Base-by-base conservation (phyloP, 2,113 vertebrate species). In the Dipodomys stephensi region DNA sequence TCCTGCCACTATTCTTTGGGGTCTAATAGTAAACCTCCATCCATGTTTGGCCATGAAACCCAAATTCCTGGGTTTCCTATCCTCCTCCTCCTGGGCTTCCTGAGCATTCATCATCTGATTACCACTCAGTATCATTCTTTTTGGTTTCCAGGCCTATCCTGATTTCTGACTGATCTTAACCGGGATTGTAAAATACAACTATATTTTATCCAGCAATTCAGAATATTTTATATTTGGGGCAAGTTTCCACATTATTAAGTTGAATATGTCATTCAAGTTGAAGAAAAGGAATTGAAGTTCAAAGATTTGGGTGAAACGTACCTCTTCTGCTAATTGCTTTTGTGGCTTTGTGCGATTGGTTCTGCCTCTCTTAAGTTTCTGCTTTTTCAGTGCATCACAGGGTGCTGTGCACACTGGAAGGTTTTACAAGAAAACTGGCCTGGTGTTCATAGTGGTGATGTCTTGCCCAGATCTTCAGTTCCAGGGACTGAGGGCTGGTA, bases 161-260 rank as follows among this genome's bases (percentile, higher is more conserved):
- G 6, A 79, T 57, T 9, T 82, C 49, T 85, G 39, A 87, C 27
- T 69, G 69, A 92, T 91, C 35, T 90, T 74, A 81, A 49, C 10
- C 49, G 77, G 64, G 71, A 80, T 78, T 90, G 44, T 88, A 86
- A 93, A 91, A 79, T 67, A 80, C 80, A 89, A 85, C n/a, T 90
- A 30, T 44, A 73, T 76, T 76, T 90, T 62, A 71, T 60, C 39
- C 60, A 94, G 44, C 60, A 93, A 77, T 65, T 76, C 49, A 67
- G 67, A 15, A 13, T 65, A 89, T 89, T 93, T 96, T 81, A 53
- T 92, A 12, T 23, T 57, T 57, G 60, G 32, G 13, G 18, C 28
- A 73, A 18, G 22, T 87, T 89, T 95, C 74, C 83, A 78, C 30
- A 6, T 69, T 89, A 64, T 96, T 85, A 64, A 23, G 57, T 60